A percentile compares a stretch with the other conserved stretches of the same genome.
Evolutionary conservation across 2,888 invertebrate genomes (phyloP).

Genomic region (Cabera pusaria): DNA sequence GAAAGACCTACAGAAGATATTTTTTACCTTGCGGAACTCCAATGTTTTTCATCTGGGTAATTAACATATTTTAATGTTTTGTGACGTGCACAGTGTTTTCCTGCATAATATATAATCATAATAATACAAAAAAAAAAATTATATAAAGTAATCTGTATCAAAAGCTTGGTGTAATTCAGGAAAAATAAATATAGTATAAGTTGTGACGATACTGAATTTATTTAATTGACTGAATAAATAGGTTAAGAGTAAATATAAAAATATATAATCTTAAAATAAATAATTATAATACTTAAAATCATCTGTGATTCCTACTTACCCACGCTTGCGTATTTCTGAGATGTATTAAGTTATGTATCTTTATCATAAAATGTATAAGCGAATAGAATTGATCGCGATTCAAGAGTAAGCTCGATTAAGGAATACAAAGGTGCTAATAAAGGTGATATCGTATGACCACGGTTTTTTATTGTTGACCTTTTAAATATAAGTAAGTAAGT

Average conservation of each 20-base stretch:
- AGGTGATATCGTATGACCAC: slow-evolving; percentile 37
- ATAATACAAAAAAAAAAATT: too few relatives aligned
- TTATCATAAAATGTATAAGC: neutral
- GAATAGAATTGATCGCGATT: slow-evolving; percentile 1
- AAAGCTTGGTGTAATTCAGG: neutral
- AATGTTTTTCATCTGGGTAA: too few relatives aligned
- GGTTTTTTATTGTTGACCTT: slow-evolving; percentile 25
- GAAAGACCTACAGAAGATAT: too few relatives aligned
- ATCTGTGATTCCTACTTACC: slow-evolving; percentile 30
- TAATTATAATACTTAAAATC: slow-evolving; percentile 16
- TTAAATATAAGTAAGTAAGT: too few relatives aligned
- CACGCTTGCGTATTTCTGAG: slow-evolving; percentile 10
- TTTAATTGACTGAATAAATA: slow-evolving; percentile 17
- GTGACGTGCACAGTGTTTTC: too few relatives aligned
- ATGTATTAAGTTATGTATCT: slow-evolving; percentile 8
- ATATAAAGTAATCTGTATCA: too few relatives aligned
- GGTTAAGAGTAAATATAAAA: slow-evolving; percentile 2
- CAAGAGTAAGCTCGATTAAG: slow-evolving; percentile 6
- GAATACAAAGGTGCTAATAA: slow-evolving; percentile 32
- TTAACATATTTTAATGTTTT: too few relatives aligned
- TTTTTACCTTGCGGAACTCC: slow-evolving; percentile 10
- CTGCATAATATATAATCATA: too few relatives aligned
- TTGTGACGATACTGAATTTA: too few relatives aligned
- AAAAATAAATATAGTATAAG: too few relatives aligned
- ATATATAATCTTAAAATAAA: neutral